phyloP scores from a whole-genome alignment of 2,888 invertebrate species.

The Brachylomia viminalis region DNA sequence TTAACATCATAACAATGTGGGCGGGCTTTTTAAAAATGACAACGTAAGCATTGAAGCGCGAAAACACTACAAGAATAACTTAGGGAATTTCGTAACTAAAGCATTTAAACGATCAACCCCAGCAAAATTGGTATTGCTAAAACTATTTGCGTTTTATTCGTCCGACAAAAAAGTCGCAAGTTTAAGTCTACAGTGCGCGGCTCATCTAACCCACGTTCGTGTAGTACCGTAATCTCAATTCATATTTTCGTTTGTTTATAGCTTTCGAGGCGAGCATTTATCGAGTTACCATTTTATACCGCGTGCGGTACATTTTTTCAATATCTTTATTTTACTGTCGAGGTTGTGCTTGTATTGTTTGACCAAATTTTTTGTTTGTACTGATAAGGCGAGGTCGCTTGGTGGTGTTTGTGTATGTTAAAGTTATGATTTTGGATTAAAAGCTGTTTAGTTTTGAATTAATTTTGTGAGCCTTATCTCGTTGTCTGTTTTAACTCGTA shows the following conservation, averaged over 20 bases:
- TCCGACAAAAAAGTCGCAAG: constrained; percentile 22
- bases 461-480: neutral
- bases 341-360: constrained; percentile 37
- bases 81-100: neutral
- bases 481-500: neutral
- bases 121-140: neutral
- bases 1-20: too few species aligned
- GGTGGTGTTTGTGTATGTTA: neutral
- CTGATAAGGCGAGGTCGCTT: constrained; percentile 29
- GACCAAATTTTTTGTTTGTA: constrained; percentile 9
- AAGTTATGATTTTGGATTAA: neutral
- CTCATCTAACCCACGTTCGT: constrained; percentile 67
- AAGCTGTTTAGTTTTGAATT: constrained; percentile 7
- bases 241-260: constrained; percentile 86
- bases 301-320: constrained; percentile 66
- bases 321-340: constrained; percentile 61
- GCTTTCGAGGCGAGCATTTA: constrained; percentile 76
- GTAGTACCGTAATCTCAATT: constrained; percentile 81
- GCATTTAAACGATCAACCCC: neutral
- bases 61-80: neutral
- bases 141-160: neutral
- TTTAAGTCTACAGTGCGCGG: constrained; percentile 26
- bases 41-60: neutral
- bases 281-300: constrained; percentile 76
- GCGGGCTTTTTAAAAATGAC: neutral